phyloP scores from a whole-genome alignment of 2,797 vertebrate species.

The Cynodonichthys magdalenae region DNA sequence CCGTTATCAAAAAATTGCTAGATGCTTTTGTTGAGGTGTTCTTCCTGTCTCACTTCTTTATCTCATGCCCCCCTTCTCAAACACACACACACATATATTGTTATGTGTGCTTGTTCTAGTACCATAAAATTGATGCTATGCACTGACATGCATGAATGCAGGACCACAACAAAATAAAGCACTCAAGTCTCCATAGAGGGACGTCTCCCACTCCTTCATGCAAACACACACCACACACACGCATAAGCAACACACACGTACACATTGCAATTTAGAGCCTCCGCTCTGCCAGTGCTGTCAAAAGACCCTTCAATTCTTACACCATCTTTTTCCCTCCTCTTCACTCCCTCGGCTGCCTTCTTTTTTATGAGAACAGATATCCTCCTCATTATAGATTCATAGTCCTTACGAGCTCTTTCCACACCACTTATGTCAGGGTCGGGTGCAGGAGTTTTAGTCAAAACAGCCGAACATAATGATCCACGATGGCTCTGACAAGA shows the following conservation, averaged over 20 bases:
- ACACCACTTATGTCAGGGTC: slow-evolving; percentile 51
- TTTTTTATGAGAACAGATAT: slow-evolving; percentile 52
- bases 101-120: slow-evolving; percentile 18
- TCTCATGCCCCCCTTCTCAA: slow-evolving; percentile 15
- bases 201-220: slow-evolving; percentile 52
- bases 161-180: slow-evolving; percentile 48
- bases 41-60: slow-evolving; percentile 19
- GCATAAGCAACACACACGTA: slow-evolving; percentile 3
- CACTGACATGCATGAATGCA: slow-evolving; percentile 55
- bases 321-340: slow-evolving; percentile 26
- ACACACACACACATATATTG: background rate
- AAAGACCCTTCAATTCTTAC: slow-evolving; percentile 32
- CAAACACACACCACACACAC: slow-evolving; percentile 32
- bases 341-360: slow-evolving; percentile 21
- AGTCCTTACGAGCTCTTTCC: slow-evolving; percentile 46
- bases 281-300: slow-evolving; percentile 35
- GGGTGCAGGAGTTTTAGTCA: slow-evolving; percentile 36
- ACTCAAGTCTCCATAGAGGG: slow-evolving; percentile 56
- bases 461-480: slow-evolving; percentile 58
- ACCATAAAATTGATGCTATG: slow-evolving; percentile 53
- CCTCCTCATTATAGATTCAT: slow-evolving; percentile 61
- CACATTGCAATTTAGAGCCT: slow-evolving; percentile 23
- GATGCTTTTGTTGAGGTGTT: slow-evolving; percentile 41
- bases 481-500: slow-evolving; percentile 52
- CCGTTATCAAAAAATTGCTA: slow-evolving; percentile 29